Evolutionary conservation across 2,797 vertebrate species (phyloP).

Genomic region (Aldrovandia affinis): DNA sequence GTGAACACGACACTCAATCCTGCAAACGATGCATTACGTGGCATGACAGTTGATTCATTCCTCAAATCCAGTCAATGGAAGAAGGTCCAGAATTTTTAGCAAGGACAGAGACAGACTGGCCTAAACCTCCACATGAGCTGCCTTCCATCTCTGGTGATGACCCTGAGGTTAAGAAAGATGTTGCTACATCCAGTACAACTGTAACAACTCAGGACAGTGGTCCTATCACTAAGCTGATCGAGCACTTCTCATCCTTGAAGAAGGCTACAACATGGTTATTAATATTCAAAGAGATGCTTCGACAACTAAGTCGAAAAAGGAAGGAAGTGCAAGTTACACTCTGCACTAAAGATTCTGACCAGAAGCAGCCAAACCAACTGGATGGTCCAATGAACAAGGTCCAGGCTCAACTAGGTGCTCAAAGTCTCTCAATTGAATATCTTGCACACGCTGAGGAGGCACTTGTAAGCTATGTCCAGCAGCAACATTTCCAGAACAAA

Average conservation of each 20-base stretch:
- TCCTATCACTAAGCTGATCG: neutral
- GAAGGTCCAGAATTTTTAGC: neutral
- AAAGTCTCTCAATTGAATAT: neutral
- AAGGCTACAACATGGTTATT: slow-evolving; percentile 4
- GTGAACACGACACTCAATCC: neutral
- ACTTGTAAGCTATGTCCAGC: neutral
- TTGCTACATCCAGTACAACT: neutral
- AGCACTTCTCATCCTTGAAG: slow-evolving; percentile 13
- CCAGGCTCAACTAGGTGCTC: neutral
- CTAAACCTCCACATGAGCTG: neutral
- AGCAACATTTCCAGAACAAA: neutral
- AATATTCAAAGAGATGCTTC: slow-evolving; percentile 2
- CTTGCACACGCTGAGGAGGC: neutral
- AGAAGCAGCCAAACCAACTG: neutral
- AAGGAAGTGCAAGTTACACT: neutral
- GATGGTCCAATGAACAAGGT: neutral
- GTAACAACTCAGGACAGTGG: neutral
- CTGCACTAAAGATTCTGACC: neutral
- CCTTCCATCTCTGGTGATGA: neutral
- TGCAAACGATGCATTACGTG: neutral
- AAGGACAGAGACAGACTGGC: neutral
- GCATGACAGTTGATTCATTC: neutral
- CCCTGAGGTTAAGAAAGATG: neutral
- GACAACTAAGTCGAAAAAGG: neutral
- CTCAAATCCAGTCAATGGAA: neutral